phyloP scores from a whole-genome alignment of 2,888 invertebrate genomes.

The Caprella mutica region DNA sequence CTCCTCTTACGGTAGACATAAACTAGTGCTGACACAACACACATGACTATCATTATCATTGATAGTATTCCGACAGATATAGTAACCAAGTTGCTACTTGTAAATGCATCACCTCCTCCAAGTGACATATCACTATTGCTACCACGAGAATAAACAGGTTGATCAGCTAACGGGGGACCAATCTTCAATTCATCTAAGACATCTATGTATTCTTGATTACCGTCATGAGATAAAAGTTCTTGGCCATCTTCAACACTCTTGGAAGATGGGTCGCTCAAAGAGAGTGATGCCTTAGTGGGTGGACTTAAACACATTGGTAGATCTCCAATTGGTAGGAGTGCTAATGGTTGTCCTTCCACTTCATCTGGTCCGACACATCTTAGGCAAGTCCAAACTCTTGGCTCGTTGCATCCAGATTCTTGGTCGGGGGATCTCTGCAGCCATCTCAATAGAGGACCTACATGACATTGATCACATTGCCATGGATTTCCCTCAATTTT shows the following conservation, averaged over 20 bases:
- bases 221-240: neutral
- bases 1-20: neutral
- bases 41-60: neutral
- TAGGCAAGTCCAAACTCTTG: conserved; percentile 28
- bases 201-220: conserved; percentile 1
- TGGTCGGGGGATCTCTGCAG: conserved; percentile 34
- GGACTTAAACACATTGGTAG: conserved; percentile 17
- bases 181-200: neutral
- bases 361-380: conserved; percentile 26
- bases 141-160: neutral
- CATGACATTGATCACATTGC: conserved; percentile 38
- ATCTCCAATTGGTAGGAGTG: conserved; percentile 31
- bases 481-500: conserved; percentile 37
- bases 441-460: conserved; percentile 36
- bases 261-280: neutral
- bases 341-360: conserved; percentile 25
- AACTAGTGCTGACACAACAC: neutral
- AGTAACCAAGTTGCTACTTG: neutral
- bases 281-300: neutral
- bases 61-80: neutral
- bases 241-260: neutral
- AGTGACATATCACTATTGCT: neutral
- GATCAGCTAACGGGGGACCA: neutral
- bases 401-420: conserved; percentile 33
- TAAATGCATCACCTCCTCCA: neutral